These are phyloP conservation scores for Crematogaster levior DNA, from an alignment of 2,888 invertebrate genomes.

Conservation along the genomic window DNA sequence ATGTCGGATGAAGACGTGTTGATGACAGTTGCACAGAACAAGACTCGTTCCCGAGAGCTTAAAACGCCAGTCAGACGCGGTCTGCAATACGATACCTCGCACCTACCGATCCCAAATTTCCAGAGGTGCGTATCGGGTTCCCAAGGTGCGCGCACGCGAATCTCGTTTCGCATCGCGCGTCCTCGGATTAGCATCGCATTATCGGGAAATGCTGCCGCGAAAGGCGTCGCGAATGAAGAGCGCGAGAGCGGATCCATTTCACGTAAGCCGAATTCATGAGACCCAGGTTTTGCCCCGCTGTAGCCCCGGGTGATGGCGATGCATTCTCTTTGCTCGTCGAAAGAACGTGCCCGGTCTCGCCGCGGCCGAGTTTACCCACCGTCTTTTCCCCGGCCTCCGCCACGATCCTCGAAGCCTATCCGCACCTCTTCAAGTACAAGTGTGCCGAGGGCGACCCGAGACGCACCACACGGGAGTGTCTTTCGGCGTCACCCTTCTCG, in stretches of 20 bases:
- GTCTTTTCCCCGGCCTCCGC: conserved; percentile 67
- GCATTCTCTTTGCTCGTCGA: conserved; percentile 2
- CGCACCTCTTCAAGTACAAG: conserved; percentile 71
- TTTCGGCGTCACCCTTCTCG: conserved; percentile 45
- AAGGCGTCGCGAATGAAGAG: conserved; percentile 47
- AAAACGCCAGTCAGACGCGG: conserved; percentile 30
- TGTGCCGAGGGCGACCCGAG: conserved; percentile 70
- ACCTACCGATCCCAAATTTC: conserved; percentile 8
- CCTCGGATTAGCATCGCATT: conserved; percentile 85
- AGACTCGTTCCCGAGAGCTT: conserved; percentile 13
- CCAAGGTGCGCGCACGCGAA: conserved; percentile 46
- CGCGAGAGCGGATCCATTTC: conserved; percentile 82
- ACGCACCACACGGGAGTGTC: conserved; percentile 35
- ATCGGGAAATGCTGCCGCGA: conserved; percentile 67
- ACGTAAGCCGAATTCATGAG: conserved; percentile 86
- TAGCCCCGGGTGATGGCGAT: conserved; percentile 76
- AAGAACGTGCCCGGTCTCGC: conserved; percentile 46
- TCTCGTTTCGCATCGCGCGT: conserved; percentile 50
- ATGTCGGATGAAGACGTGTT: neutral
- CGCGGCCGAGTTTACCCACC: conserved; percentile 56
- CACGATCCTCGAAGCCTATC: conserved; percentile 63
- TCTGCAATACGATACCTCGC: conserved; percentile 40
- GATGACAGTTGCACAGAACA: conserved; percentile 41
- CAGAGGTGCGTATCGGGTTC: conserved; percentile 26
- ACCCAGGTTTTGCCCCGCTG: conserved; percentile 55